A percentile compares a stretch with the other conserved stretches of the same genome.
Conservation (phyloP, 2,888 invertebrate species). For the Metallyticus violacea region DNA sequence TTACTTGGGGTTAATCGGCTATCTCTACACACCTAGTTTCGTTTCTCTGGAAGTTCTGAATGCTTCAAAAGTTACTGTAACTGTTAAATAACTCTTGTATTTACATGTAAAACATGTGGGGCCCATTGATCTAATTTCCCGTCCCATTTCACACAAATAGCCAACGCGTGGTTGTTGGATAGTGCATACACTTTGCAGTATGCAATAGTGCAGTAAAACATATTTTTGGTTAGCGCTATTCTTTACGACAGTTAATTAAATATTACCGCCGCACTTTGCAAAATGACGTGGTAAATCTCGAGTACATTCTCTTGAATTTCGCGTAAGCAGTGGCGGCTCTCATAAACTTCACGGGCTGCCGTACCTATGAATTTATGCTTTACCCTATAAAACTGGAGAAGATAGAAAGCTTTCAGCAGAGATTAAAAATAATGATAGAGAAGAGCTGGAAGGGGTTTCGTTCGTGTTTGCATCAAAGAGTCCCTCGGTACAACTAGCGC, state of each 20-base stretch:
- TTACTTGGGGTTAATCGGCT: too few species aligned
- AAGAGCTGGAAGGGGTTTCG: not conserved
- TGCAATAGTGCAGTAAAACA: too few species aligned
- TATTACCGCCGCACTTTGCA: not conserved
- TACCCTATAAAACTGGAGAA: not conserved
- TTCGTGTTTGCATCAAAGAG: not conserved
- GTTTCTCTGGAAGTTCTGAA: too few species aligned
- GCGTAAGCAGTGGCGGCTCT: not conserved
- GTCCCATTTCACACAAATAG: too few species aligned
- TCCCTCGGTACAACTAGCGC: not conserved
- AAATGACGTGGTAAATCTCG: not conserved
- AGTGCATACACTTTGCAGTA: too few species aligned
- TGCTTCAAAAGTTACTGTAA: too few species aligned
- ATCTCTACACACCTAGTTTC: too few species aligned
- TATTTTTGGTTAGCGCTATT: too few species aligned
- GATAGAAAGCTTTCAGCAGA: constrained; percentile 1
- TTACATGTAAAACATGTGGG: too few species aligned
- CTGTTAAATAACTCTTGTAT: too few species aligned
- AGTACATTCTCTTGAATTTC: not conserved
- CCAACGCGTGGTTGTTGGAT: too few species aligned
- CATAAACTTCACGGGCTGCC: not conserved
- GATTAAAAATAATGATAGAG: not conserved
- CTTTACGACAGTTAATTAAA: not conserved
- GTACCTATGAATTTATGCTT: not conserved
- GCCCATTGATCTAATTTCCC: too few species aligned